Conservation (phyloP, 2,888 invertebrate species). For the Brenthis hecate region DNA sequence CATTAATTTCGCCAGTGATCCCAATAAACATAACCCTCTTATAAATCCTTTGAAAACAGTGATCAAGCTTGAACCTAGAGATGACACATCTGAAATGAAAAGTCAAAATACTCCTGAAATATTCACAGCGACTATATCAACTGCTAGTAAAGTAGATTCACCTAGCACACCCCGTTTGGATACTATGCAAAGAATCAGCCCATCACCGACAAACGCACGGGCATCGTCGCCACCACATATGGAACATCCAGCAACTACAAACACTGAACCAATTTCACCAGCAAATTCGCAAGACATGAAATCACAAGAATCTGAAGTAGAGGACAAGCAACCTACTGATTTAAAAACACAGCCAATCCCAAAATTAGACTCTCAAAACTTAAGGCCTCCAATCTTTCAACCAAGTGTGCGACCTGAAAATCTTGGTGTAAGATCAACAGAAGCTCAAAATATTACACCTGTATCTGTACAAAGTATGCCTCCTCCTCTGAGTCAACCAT, state of each 20-base stretch:
- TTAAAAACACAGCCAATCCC: slow-evolving; percentile 68
- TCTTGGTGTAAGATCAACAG: slow-evolving; percentile 66
- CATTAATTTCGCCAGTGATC: slow-evolving; percentile 69
- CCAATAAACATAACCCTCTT: slow-evolving; percentile 70
- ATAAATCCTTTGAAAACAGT: slow-evolving; percentile 78
- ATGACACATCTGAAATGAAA: slow-evolving; percentile 74
- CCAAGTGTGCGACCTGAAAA: slow-evolving; percentile 70
- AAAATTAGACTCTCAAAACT: slow-evolving; percentile 61
- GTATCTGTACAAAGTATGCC: slow-evolving; percentile 71
- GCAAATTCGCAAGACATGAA: slow-evolving; percentile 73
- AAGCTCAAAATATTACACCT: slow-evolving; percentile 56
- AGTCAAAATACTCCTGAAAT: slow-evolving; percentile 76
- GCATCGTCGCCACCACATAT: slow-evolving; percentile 71
- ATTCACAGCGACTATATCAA: slow-evolving; percentile 76
- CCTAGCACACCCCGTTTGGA: slow-evolving; percentile 71
- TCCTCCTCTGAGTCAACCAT: slow-evolving; percentile 79
- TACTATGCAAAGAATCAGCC: slow-evolving; percentile 71
- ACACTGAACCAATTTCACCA: slow-evolving; percentile 74
- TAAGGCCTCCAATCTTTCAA: slow-evolving; percentile 65
- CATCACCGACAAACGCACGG: slow-evolving; percentile 70
- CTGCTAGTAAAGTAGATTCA: slow-evolving; percentile 70
- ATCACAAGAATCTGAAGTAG: slow-evolving; percentile 62
- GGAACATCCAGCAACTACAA: slow-evolving; percentile 69
- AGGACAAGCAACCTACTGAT: slow-evolving; percentile 76
- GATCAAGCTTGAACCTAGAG: slow-evolving; percentile 78